These are phyloP conservation scores for Metopolophium dirhodum DNA, from an alignment of 1,140 invertebrate genomes.

Conservation along the genomic window DNA sequence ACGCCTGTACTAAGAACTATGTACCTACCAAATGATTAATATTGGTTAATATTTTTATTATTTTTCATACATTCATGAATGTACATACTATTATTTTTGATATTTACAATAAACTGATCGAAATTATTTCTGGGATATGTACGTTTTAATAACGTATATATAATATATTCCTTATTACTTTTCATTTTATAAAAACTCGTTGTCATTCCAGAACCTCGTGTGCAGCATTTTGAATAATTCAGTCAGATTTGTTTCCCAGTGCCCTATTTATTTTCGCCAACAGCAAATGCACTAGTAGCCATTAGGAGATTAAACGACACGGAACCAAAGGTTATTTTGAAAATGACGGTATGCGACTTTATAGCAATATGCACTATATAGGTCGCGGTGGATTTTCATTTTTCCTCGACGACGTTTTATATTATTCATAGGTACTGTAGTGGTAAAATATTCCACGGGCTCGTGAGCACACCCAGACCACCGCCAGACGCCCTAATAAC, in stretches of 20 bases:
- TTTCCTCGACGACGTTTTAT: slow-evolving; percentile 1
- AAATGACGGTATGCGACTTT: slow-evolving; percentile 11
- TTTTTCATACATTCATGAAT: not conserved
- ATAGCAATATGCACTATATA: not conserved
- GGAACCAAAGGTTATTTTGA: slow-evolving; percentile 20
- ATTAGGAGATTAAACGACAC: slow-evolving; percentile 6
- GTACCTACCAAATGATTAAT: not conserved
- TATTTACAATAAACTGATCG: not conserved
- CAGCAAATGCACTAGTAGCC: not conserved
- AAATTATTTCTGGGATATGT: not conserved
- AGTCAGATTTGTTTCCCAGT: not conserved
- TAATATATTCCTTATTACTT: not conserved
- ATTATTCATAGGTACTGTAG: not conserved
- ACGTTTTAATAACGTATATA: not conserved
- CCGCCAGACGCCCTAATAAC: slow-evolving; percentile 25
- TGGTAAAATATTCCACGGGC: slow-evolving; percentile 43
- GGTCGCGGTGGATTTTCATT: slow-evolving; percentile 7
- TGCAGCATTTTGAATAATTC: slow-evolving; percentile 17
- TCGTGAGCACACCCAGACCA: slow-evolving; percentile 10
- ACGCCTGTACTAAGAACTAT: not conserved
- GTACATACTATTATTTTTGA: not conserved
- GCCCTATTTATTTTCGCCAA: slow-evolving; percentile 23
- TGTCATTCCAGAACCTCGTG: not conserved
- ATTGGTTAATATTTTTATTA: too few relatives aligned
- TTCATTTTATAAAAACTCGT: not conserved